Conservation (phyloP, 1,140 invertebrate species). For the Popillia japonica region DNA sequence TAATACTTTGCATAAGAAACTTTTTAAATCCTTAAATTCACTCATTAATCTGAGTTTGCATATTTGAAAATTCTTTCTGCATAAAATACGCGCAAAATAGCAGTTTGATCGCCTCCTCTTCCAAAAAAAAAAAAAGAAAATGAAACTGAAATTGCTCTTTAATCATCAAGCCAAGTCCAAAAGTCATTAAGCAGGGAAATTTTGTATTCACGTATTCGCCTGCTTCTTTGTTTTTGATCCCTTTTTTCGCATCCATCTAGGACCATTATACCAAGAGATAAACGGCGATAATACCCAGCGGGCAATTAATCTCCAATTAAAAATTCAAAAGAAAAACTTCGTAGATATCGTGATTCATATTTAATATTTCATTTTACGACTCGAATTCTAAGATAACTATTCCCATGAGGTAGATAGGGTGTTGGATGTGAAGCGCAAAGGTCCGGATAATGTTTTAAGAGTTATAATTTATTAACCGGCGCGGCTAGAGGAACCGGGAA, state of each 20-base stretch:
- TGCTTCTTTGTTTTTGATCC: slow-evolving; percentile 1
- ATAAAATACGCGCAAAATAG: neutral
- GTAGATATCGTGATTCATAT: slow-evolving; percentile 35
- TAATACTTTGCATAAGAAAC: no score
- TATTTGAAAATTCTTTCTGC: no score
- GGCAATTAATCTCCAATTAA: slow-evolving; percentile 39
- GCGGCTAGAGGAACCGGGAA: neutral
- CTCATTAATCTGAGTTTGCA: no score
- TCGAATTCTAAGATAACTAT: slow-evolving; percentile 36
- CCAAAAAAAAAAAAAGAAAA: neutral
- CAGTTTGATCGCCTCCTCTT: neutral
- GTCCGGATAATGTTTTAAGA: slow-evolving; percentile 27
- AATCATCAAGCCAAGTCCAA: neutral
- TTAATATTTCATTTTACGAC: slow-evolving; percentile 39
- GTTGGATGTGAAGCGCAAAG: neutral
- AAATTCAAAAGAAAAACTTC: slow-evolving; percentile 32
- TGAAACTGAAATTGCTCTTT: neutral
- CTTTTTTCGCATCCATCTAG: neutral
- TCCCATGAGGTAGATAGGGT: neutral
- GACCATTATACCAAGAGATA: slow-evolving; percentile 13
- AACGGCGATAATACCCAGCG: slow-evolving; percentile 31
- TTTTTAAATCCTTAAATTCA: no score
- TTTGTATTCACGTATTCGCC: slow-evolving; percentile 1
- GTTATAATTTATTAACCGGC: slow-evolving; percentile 23
- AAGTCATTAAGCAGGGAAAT: neutral